phyloP scores from a whole-genome alignment of 2,113 vertebrate species.

The Tauraco erythrolophus region DNA sequence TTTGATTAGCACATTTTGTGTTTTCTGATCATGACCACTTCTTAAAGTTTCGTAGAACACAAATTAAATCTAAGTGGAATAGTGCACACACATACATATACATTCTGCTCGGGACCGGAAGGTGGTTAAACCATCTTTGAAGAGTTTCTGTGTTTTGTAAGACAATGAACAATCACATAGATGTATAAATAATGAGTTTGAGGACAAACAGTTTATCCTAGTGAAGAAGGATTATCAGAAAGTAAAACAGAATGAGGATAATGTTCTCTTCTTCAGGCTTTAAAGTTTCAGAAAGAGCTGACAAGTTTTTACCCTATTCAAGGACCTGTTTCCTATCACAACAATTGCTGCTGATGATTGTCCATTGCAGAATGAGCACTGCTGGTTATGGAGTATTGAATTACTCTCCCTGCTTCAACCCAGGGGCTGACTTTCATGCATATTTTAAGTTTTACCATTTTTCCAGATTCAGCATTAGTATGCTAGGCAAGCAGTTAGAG shows the following conservation, averaged over 20 bases:
- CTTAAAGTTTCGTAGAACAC: background rate
- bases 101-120: background rate
- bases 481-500: background rate
- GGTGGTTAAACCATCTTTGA: background rate
- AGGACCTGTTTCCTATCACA: background rate
- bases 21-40: background rate
- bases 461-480: background rate
- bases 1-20: background rate
- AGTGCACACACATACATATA: background rate
- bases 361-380: background rate
- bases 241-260: background rate
- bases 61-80: background rate
- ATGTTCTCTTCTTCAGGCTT: background rate
- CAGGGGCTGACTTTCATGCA: background rate
- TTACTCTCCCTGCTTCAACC: background rate
- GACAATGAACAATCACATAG: background rate
- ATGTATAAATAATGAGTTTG: background rate
- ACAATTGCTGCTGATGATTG: background rate
- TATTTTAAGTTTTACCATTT: background rate
- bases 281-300: background rate
- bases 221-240: background rate
- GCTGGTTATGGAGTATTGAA: background rate
- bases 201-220: background rate
- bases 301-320: background rate
- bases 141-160: background rate